Evolutionary conservation across 1,140 invertebrate species (phyloP).

Genomic region (Plectrocnemia conspersa): DNA sequence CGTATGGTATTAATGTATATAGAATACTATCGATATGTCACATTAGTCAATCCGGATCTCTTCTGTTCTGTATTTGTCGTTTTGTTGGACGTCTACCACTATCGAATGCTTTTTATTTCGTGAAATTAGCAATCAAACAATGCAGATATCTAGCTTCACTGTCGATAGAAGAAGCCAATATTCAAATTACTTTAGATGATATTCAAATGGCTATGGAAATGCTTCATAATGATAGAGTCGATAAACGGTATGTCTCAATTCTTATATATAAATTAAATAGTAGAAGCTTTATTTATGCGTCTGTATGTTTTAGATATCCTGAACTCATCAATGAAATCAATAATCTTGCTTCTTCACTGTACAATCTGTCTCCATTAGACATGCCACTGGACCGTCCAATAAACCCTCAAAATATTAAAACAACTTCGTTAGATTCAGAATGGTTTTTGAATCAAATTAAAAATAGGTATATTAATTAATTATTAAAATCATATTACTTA

Average conservation of each 20-base stretch:
- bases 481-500: constrained; percentile 3
- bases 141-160: constrained; percentile 42
- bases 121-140: constrained; percentile 43
- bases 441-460: constrained; percentile 47
- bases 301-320: constrained; percentile 39
- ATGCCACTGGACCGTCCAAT: constrained; percentile 43
- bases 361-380: constrained; percentile 47
- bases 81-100: constrained; percentile 46
- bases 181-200: constrained; percentile 46
- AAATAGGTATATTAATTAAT: constrained; percentile 37
- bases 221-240: constrained; percentile 44
- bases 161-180: constrained; percentile 26
- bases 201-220: constrained; percentile 47
- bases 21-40: constrained; percentile 44
- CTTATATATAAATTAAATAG: constrained; percentile 2
- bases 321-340: constrained; percentile 43
- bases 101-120: constrained; percentile 39
- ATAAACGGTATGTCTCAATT: constrained; percentile 43
- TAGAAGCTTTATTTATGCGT: constrained; percentile 1
- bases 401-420: constrained; percentile 44
- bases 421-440: constrained; percentile 41
- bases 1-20: constrained; percentile 46
- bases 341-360: constrained; percentile 41
- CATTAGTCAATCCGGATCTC: constrained; percentile 44
- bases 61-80: constrained; percentile 47